Evolutionary conservation across 30 jellyfish, hydroid and myxozoan genomes (phyloP), one percentile per base, ranked within the genome.

Genomic region (Chrysaora quinquecirrha): DNA sequence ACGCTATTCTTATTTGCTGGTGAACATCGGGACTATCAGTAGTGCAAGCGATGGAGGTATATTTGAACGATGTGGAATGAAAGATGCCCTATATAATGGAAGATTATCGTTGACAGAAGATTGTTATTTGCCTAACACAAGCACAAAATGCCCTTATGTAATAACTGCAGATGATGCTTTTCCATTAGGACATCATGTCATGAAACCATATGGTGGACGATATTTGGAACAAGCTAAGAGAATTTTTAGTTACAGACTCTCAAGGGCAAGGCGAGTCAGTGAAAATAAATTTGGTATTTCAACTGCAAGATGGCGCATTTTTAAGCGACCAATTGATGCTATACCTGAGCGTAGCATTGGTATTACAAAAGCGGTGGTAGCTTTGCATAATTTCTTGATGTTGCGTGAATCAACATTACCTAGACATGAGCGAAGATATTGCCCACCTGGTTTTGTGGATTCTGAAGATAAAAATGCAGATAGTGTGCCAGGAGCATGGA

Each of bases 271-370:
- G 62, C 79, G 94, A 25, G 78, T 61, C 52, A 78, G 88, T 54
- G 94, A 80, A 73, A 88, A 88, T 33, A 79, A 89, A 24, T 88
- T 79, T 62, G 97, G 97, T 24, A 88, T 80, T 30, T 71, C 89
- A 31, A 77, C 88, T 2, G 66, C 94, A 24, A 69, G 94, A 31
- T 88, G 86, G 90, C 83, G 89, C 30, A 75, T 88, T 48, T 80
- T 79, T 48, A 34, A 78, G 64, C 80, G 85, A 1, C 97, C 90
- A 70, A 79, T 78, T 30, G 87, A 78, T 72, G 97, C 97, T 30
- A 32, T 79, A 34, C 87, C 87, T 6, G 89, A 78, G 35, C 75
- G 65, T 33, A 48, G 82, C 61, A 69, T 86, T 62, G 87, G 73
- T 21, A 46, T 76, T 29, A 86, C 87, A 19, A 76, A 86, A 43